Base-by-base conservation (phyloP, 1,140 invertebrate species). In the Orussus abietinus region DNA sequence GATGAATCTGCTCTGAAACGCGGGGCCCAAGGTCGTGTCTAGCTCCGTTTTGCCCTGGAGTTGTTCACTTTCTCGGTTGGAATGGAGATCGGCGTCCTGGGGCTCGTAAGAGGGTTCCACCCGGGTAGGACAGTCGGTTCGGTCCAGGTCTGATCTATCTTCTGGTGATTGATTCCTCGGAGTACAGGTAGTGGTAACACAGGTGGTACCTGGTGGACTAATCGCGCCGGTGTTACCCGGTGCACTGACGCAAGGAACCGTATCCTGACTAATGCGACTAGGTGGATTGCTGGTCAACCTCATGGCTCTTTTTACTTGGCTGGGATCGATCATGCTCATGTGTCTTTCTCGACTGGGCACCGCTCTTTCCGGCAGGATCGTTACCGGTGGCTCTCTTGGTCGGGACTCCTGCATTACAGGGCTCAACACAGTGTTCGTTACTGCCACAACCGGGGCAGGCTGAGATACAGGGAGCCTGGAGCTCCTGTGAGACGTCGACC, bases 301-400 rank as follows among this genome's bases (percentile, higher is more conserved):
- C 13, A 67, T 55, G 4, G 66, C 62, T 69, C 66, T 13, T 20
- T 57, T 60, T 0, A 69, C 66, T 32, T 77, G 75, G 9, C 66
- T 67, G 0, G 75, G 74, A 46, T 77, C 75, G 26, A 77, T 77
- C 69, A 76, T 74, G 38, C 72, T 75, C 6, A 70, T 53, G 4
- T 69, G 60, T 21, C 75, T 57, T 18, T 74, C 72, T 10, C 74
- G 61, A 38, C 67, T 70, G 6, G 59, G 56, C 0, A 69, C 56
- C 0, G 72, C 72, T 35, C 69, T 49, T 18, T 73, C 71, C 1
- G 64, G 48, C 6, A 60, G 42, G 4, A 74, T 48, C 4, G 55
- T 38, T 3, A 57, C 26, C 0, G 59, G 48, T 1, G 61, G 48
- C 22, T 74, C 71, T 0, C 69, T 52, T 0, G 67, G 69, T 15